phyloP scores from a whole-genome alignment of 2,888 invertebrate species.

The Malthinus seriepunctatus region DNA sequence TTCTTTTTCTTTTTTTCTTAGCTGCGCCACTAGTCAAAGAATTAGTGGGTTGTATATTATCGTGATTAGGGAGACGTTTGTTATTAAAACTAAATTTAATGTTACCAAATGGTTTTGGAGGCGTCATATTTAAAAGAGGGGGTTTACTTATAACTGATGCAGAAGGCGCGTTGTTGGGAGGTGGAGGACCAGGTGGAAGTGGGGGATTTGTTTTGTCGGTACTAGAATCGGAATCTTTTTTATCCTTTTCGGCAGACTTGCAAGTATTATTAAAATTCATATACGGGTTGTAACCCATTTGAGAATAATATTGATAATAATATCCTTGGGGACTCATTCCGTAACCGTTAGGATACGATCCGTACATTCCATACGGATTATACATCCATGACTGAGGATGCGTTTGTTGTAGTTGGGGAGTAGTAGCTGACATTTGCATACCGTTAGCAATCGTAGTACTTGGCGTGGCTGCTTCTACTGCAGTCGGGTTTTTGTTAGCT shows the following conservation, averaged over 20 bases:
- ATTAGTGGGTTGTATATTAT: conserved; percentile 52
- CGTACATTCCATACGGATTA: conserved; percentile 34
- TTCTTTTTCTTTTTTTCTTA: conserved; percentile 79
- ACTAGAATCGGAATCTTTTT: conserved; percentile 32
- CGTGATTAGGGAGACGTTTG: conserved; percentile 41
- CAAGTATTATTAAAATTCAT: conserved; percentile 47
- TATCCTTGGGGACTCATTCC: conserved; percentile 43
- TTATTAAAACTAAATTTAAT: conserved; percentile 61
- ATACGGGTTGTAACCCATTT: conserved; percentile 39
- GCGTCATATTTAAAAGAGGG: conserved; percentile 44
- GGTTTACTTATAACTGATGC: conserved; percentile 53
- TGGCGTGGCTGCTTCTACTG: background rate
- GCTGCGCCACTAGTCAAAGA: conserved; percentile 58
- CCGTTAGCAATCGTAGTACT: conserved; percentile 7
- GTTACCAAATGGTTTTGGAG: conserved; percentile 54
- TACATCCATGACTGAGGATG: conserved; percentile 35
- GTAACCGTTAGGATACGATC: conserved; percentile 27
- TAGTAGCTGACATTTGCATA: conserved; percentile 6
- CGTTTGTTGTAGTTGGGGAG: conserved; percentile 11
- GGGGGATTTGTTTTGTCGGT: conserved; percentile 56
- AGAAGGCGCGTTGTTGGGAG: conserved; percentile 43
- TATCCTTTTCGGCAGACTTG: conserved; percentile 42
- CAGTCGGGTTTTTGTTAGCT: conserved; percentile 13
- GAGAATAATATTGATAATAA: conserved; percentile 55
- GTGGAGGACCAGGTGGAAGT: conserved; percentile 63